These are phyloP conservation scores for Drosophila sp. DNA, from an alignment of 1,140 invertebrate genomes.

Conservation along the genomic window DNA sequence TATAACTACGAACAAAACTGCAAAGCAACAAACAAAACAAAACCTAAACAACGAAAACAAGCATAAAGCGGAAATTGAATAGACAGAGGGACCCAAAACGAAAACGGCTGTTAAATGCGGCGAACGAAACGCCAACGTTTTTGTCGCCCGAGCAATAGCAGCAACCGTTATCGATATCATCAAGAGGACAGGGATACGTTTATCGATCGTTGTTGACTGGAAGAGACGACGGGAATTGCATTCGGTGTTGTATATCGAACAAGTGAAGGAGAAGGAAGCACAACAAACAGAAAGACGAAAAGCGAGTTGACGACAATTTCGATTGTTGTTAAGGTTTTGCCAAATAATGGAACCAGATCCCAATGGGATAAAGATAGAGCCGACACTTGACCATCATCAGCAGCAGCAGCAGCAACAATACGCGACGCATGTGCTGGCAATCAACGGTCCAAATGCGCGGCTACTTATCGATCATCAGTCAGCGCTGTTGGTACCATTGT, in stretches of 20 bases:
- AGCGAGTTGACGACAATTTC: slow-evolving; percentile 70
- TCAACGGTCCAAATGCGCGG: slow-evolving; percentile 82
- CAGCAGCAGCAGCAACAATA: slow-evolving; percentile 76
- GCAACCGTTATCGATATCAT: slow-evolving; percentile 41
- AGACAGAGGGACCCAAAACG: slow-evolving; percentile 6
- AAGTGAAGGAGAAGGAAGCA: background rate
- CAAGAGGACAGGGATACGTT: slow-evolving; percentile 29
- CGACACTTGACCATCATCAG: slow-evolving; percentile 78
- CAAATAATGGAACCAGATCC: slow-evolving; percentile 84
- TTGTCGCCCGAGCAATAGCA: slow-evolving; percentile 40
- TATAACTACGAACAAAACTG: slow-evolving; percentile 38
- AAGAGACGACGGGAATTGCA: background rate
- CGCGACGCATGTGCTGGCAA: slow-evolving; percentile 79
- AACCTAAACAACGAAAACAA: slow-evolving; percentile 1
- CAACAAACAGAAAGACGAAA: background rate
- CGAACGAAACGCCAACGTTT: slow-evolving; percentile 44
- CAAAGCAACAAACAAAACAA: slow-evolving; percentile 43
- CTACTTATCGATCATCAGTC: slow-evolving; percentile 82
- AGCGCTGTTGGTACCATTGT: slow-evolving; percentile 78
- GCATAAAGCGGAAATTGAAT: slow-evolving; percentile 13
- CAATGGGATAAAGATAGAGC: slow-evolving; percentile 84
- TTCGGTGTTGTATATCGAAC: slow-evolving; percentile 3
- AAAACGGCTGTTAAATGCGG: slow-evolving; percentile 61
- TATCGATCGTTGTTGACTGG: slow-evolving; percentile 40
- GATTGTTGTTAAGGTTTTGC: slow-evolving; percentile 77